These are phyloP conservation scores for Pterocles gutturalis DNA, from an alignment of 2,113 vertebrate genomes.

Conservation along the genomic window DNA sequence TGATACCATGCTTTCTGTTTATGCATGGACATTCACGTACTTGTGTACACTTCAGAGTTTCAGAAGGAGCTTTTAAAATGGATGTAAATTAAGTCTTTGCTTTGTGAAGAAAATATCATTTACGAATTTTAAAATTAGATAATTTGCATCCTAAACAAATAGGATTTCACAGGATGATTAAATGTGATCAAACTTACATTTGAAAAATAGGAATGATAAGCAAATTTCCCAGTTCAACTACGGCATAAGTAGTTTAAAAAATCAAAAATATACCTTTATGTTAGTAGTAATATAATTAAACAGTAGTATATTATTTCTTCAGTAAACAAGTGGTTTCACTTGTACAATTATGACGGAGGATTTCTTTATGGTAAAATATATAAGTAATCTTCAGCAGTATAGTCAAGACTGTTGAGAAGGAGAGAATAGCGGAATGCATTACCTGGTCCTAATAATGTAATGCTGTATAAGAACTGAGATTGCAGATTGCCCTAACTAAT, in stretches of 20 bases:
- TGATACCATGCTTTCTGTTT: neutral
- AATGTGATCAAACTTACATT: neutral
- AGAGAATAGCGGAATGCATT: neutral
- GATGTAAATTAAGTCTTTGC: neutral
- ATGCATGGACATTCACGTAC: neutral
- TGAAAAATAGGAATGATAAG: neutral
- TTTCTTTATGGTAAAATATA: neutral
- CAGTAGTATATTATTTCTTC: neutral
- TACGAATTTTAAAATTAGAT: neutral
- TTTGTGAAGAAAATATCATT: neutral
- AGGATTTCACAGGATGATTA: neutral
- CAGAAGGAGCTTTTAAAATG: neutral
- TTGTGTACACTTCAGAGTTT: neutral
- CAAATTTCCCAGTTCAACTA: neutral
- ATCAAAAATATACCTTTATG: fast-evolving
- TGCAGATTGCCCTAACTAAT: neutral
- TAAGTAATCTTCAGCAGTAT: neutral
- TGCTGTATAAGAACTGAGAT: neutral
- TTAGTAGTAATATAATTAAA: neutral
- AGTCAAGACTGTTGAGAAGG: neutral
- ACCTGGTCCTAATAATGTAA: neutral
- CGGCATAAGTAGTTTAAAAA: neutral
- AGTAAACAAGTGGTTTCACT: neutral
- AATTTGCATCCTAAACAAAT: neutral
- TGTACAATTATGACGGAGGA: neutral